Base-by-base conservation (phyloP, 2,113 vertebrate species). In the Esox niger region DNA sequence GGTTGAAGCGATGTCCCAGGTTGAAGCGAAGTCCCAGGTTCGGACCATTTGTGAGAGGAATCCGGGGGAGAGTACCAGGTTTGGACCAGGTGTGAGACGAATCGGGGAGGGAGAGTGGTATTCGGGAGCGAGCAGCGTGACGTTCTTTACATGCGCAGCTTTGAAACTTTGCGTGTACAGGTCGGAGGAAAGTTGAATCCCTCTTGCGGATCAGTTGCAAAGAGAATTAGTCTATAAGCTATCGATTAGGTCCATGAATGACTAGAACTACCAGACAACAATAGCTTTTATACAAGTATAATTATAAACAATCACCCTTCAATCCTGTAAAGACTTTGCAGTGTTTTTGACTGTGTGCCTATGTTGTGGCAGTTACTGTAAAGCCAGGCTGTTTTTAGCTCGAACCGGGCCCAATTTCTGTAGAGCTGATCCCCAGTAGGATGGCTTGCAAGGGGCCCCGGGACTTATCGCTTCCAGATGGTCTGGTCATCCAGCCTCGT, bases 401-500 rank as follows among this genome's bases (percentile, higher is more conserved):
- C 4, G 20, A 25, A 10, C 8, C 0, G 21, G 49, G 49, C 38
- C 33, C 59, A 86, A 85, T 81, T 77, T 78, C 71, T 75, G 78
- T 82, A 75, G 68, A 74, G 66, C 61, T 76, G 70, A 15, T 10
- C 38, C 76, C 75, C 65, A 73, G 69, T 73, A 32, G 23, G 81
- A 84, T 79, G 75, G 76, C 77, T 74, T 79, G 73, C 60, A 15
- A 10, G 15, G 78, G 80, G 77, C 81, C 80, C 68, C 69, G 8
- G 29, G 56, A 60, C 67, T 88, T 87, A 88, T 84, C 65, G 49
- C 4, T 38, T 79, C 80, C 88, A 89, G 87, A 89, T 88, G 88
- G 13, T 15, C 38, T 43, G 38, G 38, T 43, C 38, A 2, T 43
- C 38, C 2, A 38, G 66, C 35, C 52, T 68, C 33, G 73, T 70